These are phyloP conservation scores for Mythimna loreyi DNA, from an alignment of 2,888 invertebrate genomes.

Conservation along the genomic window DNA sequence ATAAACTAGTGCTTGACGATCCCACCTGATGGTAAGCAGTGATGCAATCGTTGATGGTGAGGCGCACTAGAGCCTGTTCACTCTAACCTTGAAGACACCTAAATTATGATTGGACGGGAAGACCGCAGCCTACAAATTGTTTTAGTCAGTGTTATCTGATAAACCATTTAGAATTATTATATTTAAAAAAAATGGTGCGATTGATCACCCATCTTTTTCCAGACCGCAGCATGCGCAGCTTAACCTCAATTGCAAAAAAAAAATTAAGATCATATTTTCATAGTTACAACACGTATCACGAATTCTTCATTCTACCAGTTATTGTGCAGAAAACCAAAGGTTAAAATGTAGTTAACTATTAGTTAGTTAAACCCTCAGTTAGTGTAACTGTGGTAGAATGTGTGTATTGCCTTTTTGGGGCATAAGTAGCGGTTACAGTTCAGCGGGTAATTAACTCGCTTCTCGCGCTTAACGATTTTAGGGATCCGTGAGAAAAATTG, in stretches of 20 bases:
- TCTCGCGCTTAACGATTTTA: slow-evolving; percentile 46
- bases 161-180: too few relatives aligned
- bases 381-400: slow-evolving; percentile 34
- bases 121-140: too few relatives aligned
- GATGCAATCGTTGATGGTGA: too few relatives aligned
- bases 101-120: too few relatives aligned
- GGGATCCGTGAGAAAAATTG: slow-evolving; percentile 30
- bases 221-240: neutral
- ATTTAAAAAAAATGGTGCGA: neutral
- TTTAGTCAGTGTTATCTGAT: too few relatives aligned
- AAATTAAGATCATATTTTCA: neutral
- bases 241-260: neutral
- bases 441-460: slow-evolving; percentile 47
- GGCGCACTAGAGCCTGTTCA: too few relatives aligned
- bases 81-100: too few relatives aligned
- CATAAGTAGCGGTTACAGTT: slow-evolving; percentile 46
- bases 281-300: neutral
- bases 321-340: slow-evolving; percentile 37
- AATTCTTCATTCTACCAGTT: slow-evolving; percentile 8
- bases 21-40: too few relatives aligned
- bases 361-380: slow-evolving; percentile 7
- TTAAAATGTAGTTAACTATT: slow-evolving; percentile 1
- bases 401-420: slow-evolving; percentile 49
- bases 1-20: neutral
- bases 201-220: neutral